Evolutionary conservation across 2,113 vertebrate species (phyloP).

Genomic region (Tursiops truncatus): DNA sequence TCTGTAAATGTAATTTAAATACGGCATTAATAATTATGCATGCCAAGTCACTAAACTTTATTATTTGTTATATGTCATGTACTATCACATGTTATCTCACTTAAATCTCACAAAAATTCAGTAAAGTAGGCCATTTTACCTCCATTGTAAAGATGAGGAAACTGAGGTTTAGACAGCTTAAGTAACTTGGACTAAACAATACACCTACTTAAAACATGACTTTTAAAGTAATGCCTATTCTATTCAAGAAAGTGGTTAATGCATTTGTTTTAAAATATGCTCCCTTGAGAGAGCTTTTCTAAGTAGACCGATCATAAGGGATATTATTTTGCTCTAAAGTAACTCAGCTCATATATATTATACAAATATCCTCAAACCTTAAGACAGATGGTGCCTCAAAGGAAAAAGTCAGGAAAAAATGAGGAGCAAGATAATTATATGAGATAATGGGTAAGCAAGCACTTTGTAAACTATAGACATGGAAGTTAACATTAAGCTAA

Average conservation of each 20-base stretch:
- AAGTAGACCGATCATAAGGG: background rate
- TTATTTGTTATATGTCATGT: background rate
- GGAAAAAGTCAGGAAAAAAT: background rate
- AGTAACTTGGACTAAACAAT: background rate
- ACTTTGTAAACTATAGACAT: background rate
- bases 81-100: background rate
- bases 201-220: background rate
- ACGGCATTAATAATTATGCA: background rate
- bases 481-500: background rate
- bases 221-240: constrained; percentile 17
- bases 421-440: background rate
- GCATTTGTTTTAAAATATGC: background rate
- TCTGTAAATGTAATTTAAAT: background rate
- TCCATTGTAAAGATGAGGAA: constrained; percentile 10
- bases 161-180: background rate
- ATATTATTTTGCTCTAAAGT: constrained; percentile 23
- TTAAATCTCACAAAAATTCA: constrained; percentile 18
- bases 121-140: background rate
- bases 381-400: background rate
- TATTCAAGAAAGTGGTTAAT: background rate
- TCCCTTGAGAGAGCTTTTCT: background rate
- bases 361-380: constrained; percentile 12
- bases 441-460: background rate
- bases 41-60: background rate
- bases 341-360: background rate